Evolutionary conservation across 2,797 vertebrate species (phyloP).

Genomic region (Notoglanidium macrostoma): DNA sequence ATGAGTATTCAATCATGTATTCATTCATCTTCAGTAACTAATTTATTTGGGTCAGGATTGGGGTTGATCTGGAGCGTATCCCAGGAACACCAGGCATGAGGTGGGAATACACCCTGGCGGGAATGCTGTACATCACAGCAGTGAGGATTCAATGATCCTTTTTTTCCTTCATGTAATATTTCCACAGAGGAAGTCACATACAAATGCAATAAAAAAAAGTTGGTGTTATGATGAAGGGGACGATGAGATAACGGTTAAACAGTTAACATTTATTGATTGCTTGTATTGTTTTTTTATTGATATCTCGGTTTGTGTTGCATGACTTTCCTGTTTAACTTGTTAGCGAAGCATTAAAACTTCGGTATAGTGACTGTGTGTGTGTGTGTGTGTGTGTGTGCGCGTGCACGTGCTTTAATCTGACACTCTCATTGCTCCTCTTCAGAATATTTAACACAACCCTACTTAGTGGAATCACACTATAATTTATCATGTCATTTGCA

Average conservation of each 20-base stretch:
- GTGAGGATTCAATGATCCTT: background rate
- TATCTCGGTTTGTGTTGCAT: too few species aligned
- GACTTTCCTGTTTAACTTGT: background rate
- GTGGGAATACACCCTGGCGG: background rate
- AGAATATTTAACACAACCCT: background rate
- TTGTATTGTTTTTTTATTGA: background rate
- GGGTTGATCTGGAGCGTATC: background rate
- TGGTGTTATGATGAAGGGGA: background rate
- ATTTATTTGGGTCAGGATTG: background rate
- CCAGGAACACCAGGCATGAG: background rate
- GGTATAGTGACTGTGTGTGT: background rate
- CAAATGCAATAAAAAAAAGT: background rate
- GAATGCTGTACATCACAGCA: background rate
- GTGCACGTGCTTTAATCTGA: background rate
- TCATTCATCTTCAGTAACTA: background rate
- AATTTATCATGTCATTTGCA: background rate
- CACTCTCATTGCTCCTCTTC: background rate
- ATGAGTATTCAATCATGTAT: background rate
- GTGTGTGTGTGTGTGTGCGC: background rate
- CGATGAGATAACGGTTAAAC: background rate
- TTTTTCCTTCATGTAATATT: background rate
- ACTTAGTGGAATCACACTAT: background rate
- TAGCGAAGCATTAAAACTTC: background rate
- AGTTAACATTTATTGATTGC: background rate
- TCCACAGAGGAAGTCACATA: background rate